Base-by-base conservation (phyloP, 2,113 vertebrate species). In the Galemys pyrenaicus region DNA sequence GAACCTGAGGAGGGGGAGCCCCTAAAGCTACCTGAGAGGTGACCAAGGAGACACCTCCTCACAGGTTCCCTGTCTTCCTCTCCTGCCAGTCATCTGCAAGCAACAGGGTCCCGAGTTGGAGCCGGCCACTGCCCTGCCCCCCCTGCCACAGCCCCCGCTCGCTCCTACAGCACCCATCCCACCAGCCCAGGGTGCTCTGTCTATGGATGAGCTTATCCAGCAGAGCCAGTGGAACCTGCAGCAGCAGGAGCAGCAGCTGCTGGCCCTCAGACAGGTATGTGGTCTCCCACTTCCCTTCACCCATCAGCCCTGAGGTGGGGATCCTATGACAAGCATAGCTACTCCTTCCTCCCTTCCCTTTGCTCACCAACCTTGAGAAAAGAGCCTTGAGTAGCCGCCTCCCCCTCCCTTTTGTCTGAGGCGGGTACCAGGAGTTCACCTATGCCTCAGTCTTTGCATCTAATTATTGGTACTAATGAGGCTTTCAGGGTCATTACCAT, bases 141-240 rank as follows among this genome's bases (percentile, higher is more conserved):
- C 98, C 6, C 96, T 98, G 71, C 98, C 99, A 0, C 98, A 99
- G 60, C 96, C 98, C 0, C 97, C 98, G 0, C 97, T 99, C 9
- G 98, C 98, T 0, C 98, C 99, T 0, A 97, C 99, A 0, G 87
- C 98, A 0, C 97, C 98, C 1, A 95, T 98, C 32, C 92, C 98
- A 0, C 98, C 98, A 0, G 94, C 98, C 28, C 98, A 98, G 15
- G 98, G 98, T 12, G 88, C 98, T 3, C 98, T 98, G 0, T 97
- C 99, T 0, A 96, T 99, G 87, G 99, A 99, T 13, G 99, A 99
- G 2, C 98, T 99, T 24, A 99, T 99, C 96, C 99, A 99, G 93
- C 99, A 99, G 98, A 99, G 99, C 96, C 99, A 99, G 78, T 99
- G 99, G 99, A 99, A 99, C 95, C 98, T 99, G 56, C 99, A 99